A percentile compares a stretch with the other conserved stretches of the same genome.
Evolutionary conservation across 2,797 vertebrate species (phyloP).

Genomic region (Okamejei kenojei): DNA sequence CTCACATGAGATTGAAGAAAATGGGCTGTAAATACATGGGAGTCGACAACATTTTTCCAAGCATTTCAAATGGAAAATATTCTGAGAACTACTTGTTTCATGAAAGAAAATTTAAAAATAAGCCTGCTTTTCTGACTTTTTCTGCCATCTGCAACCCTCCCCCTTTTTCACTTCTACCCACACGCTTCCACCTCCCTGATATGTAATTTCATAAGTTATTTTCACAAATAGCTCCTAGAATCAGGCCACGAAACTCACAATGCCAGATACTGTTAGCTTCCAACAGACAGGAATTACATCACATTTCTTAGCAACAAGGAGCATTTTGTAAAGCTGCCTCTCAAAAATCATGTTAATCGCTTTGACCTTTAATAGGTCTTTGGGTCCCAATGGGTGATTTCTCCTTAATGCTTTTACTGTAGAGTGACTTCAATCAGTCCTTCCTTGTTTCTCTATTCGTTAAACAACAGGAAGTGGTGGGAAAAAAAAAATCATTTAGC

Average conservation of each 20-base stretch:
- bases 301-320: slow-evolving; percentile 49
- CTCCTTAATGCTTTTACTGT: slow-evolving; percentile 35
- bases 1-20: background rate
- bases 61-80: slow-evolving; percentile 36
- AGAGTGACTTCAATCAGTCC: background rate
- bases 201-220: slow-evolving; percentile 25
- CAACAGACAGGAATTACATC: slow-evolving; percentile 27
- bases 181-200: slow-evolving; percentile 1
- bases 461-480: slow-evolving; percentile 8
- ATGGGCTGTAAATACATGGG: background rate
- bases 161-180: background rate
- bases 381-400: slow-evolving; percentile 37
- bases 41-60: background rate
- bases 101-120: background rate
- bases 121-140: slow-evolving; percentile 5
- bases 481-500: background rate
- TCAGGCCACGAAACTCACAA: slow-evolving; percentile 24
- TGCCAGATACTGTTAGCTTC: slow-evolving; percentile 19
- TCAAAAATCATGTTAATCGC: slow-evolving; percentile 46
- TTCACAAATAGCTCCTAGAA: slow-evolving; percentile 30
- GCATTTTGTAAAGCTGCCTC: slow-evolving; percentile 46
- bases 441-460: background rate
- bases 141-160: background rate
- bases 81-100: slow-evolving; percentile 40
- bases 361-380: slow-evolving; percentile 41